Evolutionary conservation across 2,113 vertebrate species (phyloP).

Genomic region (Argyrosomus japonicus): DNA sequence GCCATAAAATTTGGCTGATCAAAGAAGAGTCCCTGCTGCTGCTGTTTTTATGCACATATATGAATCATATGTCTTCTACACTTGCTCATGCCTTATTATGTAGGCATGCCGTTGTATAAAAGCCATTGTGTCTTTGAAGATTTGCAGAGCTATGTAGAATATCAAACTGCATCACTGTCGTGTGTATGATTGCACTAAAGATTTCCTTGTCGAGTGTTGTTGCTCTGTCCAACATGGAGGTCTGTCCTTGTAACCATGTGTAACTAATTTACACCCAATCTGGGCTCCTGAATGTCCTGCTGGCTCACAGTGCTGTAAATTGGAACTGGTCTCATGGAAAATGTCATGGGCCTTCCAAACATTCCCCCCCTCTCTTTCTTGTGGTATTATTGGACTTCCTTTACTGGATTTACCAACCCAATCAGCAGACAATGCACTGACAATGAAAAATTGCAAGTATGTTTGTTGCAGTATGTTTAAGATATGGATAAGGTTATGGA

Average conservation of each 20-base stretch:
- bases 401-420: background rate
- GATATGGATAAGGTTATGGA: background rate
- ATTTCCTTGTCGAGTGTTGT: constrained; percentile 25
- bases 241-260: constrained; percentile 52
- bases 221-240: constrained; percentile 22
- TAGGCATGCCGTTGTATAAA: constrained; percentile 1
- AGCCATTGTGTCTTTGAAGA: constrained; percentile 10
- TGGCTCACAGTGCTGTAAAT: constrained; percentile 35
- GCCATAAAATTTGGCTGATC: background rate
- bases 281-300: constrained; percentile 48
- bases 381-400: background rate
- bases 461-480: background rate
- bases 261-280: constrained; percentile 56
- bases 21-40: constrained; percentile 2
- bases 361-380: background rate
- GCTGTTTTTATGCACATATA: constrained; percentile 1
- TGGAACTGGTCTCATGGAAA: constrained; percentile 43
- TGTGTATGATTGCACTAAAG: constrained; percentile 36
- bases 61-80: background rate
- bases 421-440: background rate
- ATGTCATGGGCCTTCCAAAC: constrained; percentile 32
- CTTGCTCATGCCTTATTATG: constrained; percentile 5
- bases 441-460: background rate
- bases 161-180: constrained; percentile 55
- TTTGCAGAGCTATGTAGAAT: constrained; percentile 15